These are phyloP conservation scores for Palloptera scutellata DNA, from an alignment of 2,888 invertebrate genomes.

Conservation along the genomic window DNA sequence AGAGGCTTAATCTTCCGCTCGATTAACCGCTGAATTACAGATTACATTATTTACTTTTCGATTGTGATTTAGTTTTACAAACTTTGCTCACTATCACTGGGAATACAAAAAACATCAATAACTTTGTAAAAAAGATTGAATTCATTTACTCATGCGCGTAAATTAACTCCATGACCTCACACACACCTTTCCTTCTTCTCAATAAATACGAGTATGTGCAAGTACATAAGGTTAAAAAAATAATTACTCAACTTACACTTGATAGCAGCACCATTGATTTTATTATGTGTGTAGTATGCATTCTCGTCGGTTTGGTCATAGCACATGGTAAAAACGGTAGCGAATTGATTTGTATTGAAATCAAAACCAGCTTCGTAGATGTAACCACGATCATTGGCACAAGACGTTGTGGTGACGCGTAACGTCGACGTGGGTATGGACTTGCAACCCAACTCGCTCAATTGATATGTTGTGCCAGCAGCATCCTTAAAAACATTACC, in stretches of 20 bases:
- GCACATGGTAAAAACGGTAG: slow-evolving; percentile 31
- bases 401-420: slow-evolving; percentile 45
- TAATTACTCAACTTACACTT: slow-evolving; percentile 51
- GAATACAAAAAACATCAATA: too few species aligned
- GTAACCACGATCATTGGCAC: slow-evolving; percentile 44
- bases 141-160: too few species aligned
- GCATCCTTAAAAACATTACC: slow-evolving; percentile 25
- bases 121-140: too few species aligned
- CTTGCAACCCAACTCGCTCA: slow-evolving; percentile 35
- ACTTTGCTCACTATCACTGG: too few species aligned
- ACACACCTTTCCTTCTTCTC: too few species aligned
- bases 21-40: too few species aligned
- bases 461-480: slow-evolving; percentile 10
- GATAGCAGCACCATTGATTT: slow-evolving; percentile 58
- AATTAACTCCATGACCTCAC: too few species aligned
- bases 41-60: too few species aligned
- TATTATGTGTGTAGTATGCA: slow-evolving; percentile 58
- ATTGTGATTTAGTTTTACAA: too few species aligned
- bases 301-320: slow-evolving; percentile 45
- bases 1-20: too few species aligned
- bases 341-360: slow-evolving; percentile 22
- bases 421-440: slow-evolving; percentile 40
- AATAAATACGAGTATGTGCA: too few species aligned
- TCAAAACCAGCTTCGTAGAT: slow-evolving; percentile 47
- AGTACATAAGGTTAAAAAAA: too few species aligned